phyloP scores from a whole-genome alignment of 2,888 invertebrate genomes.

The Pherbina coryleti region DNA sequence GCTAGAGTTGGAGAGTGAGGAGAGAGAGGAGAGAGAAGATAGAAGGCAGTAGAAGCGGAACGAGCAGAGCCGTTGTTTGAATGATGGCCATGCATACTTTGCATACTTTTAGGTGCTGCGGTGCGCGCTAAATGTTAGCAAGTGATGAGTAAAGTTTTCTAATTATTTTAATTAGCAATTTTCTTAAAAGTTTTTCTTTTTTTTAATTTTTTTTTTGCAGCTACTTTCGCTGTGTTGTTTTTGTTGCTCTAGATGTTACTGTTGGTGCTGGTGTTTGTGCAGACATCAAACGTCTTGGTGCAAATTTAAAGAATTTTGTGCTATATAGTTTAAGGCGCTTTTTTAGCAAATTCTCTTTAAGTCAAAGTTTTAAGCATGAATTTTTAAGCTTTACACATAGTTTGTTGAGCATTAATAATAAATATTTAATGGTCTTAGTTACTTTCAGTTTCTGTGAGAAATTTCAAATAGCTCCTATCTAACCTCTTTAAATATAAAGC shows the following conservation, averaged over 20 bases:
- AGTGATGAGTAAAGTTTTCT: slow-evolving; percentile 36
- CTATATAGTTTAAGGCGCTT: neutral
- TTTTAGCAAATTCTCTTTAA: neutral
- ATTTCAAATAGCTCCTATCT: too few species aligned
- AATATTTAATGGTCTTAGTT: too few species aligned
- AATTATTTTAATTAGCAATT: slow-evolving; percentile 39
- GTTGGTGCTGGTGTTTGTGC: too few species aligned
- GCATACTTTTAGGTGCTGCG: slow-evolving; percentile 32
- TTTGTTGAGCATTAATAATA: too few species aligned
- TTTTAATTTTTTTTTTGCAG: too few species aligned
- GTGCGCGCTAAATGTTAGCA: slow-evolving; percentile 23
- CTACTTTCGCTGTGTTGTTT: neutral
- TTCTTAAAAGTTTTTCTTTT: slow-evolving; percentile 8
- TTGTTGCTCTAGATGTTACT: neutral
- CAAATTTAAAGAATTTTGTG: neutral
- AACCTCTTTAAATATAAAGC: too few species aligned
- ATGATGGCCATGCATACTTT: slow-evolving; percentile 6
- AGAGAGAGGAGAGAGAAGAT: slow-evolving; percentile 5
- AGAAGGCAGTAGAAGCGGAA: neutral
- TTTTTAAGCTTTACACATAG: too few species aligned
- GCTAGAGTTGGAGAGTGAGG: too few species aligned
- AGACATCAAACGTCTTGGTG: neutral
- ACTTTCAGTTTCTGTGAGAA: too few species aligned
- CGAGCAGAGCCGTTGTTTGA: slow-evolving; percentile 19
- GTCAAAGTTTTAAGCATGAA: too few species aligned